phyloP scores from a whole-genome alignment of 2,113 vertebrate genomes.

The Mystacornis crossleyi region DNA sequence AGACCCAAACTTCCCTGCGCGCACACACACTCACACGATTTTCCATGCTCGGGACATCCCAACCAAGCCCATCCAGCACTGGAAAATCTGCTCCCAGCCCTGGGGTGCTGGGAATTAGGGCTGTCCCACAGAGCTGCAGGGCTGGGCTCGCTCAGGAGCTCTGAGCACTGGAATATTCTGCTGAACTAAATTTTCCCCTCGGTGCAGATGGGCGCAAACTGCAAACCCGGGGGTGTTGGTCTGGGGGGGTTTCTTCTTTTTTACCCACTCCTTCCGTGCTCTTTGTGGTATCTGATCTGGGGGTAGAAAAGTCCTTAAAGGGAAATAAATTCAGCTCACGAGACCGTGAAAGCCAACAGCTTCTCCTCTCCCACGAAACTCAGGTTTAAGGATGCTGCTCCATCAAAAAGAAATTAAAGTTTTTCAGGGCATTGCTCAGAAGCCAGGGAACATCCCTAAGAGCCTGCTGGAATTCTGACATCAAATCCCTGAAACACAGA shows the following conservation, averaged over 20 bases:
- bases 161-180: not conserved
- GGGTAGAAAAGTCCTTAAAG: not conserved
- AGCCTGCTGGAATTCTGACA: not conserved
- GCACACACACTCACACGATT: not conserved
- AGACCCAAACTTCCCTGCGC: not conserved
- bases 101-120: not conserved
- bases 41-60: not conserved
- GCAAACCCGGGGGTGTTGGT: not conserved
- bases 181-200: not conserved
- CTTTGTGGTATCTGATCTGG: not conserved
- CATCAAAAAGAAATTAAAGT: not conserved
- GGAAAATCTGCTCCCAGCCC: not conserved
- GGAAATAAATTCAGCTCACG: not conserved
- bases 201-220: not conserved
- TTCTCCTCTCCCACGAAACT: not conserved
- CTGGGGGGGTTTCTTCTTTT: not conserved
- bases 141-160: not conserved
- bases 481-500: not conserved
- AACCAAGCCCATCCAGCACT: not conserved
- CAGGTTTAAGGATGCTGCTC: not conserved
- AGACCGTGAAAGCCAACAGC: rapidly evolving
- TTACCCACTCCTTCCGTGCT: too few species aligned
- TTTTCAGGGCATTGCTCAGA: not conserved
- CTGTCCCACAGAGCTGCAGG: not conserved
- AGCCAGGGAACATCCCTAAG: not conserved